These are phyloP conservation scores for Tychaedon coryphoeus DNA, from an alignment of 2,113 vertebrate species.

Conservation along the genomic window DNA sequence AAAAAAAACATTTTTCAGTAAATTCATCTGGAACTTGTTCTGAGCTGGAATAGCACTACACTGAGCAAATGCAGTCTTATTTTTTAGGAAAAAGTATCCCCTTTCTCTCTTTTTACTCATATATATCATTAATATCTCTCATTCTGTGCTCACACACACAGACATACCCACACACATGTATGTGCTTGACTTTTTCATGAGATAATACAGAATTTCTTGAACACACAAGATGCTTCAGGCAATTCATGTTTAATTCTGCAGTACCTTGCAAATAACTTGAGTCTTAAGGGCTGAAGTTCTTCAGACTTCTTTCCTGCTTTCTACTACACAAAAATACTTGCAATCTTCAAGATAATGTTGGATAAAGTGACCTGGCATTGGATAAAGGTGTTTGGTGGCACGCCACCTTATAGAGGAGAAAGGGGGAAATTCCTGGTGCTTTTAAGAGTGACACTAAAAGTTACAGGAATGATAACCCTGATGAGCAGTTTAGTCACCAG, in stretches of 20 bases:
- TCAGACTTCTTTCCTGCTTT: not conserved
- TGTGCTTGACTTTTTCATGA: not conserved
- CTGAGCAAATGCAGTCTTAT: not conserved
- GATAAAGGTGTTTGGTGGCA: not conserved
- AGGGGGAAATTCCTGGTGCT: not conserved
- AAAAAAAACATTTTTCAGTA: not conserved
- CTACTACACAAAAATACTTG: not conserved
- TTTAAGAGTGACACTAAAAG: not conserved
- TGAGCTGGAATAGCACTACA: not conserved
- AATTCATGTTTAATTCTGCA: not conserved
- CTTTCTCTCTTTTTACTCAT: not conserved
- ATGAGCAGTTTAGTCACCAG: not conserved
- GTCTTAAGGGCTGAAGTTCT: not conserved
- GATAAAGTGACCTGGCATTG: rapidly evolving
- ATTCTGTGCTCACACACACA: not conserved
- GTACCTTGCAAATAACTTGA: not conserved
- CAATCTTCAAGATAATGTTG: rapidly evolving
- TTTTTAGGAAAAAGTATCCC: not conserved
- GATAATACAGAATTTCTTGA: not conserved
- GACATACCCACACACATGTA: not conserved
- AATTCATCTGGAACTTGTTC: not conserved
- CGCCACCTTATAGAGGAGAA: not conserved
- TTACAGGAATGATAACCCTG: not conserved
- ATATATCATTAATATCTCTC: not conserved
- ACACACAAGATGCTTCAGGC: not conserved